A percentile compares a stretch with the other conserved stretches of the same genome.
Evolutionary conservation across 2,888 invertebrate species (phyloP).

Genomic region (Theristus sp.): DNA sequence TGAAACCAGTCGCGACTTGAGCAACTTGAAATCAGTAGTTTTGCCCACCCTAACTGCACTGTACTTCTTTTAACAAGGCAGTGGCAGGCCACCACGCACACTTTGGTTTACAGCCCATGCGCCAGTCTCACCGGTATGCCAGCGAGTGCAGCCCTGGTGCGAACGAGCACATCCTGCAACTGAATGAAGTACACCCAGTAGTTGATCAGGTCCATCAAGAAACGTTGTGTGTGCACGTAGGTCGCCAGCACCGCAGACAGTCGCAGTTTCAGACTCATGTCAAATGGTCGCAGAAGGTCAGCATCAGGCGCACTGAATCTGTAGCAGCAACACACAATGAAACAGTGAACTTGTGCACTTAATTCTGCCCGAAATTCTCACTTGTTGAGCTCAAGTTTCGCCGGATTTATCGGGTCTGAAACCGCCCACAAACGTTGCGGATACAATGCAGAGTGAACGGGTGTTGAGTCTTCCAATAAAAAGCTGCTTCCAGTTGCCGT

Average conservation of each 20-base stretch:
- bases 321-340: slow-evolving; percentile 7
- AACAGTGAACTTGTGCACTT: no score
- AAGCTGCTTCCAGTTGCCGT: slow-evolving; percentile 3
- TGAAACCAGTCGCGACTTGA: not conserved
- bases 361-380: no score
- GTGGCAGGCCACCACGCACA: not conserved
- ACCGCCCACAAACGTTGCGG: slow-evolving; percentile 47
- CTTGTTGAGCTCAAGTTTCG: not conserved
- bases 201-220: slow-evolving; percentile 65
- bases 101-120: not conserved
- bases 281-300: slow-evolving; percentile 38
- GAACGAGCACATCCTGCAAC: slow-evolving; percentile 53
- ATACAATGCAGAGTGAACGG: slow-evolving; percentile 37
- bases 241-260: not conserved
- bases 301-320: slow-evolving; percentile 41
- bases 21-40: not conserved
- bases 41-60: no score
- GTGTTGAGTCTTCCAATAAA: slow-evolving; percentile 14
- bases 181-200: slow-evolving; percentile 61
- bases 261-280: slow-evolving; percentile 39
- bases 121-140: not conserved
- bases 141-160: slow-evolving; percentile 39
- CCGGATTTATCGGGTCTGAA: not conserved
- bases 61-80: no score
- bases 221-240: slow-evolving; percentile 81